A percentile compares a stretch with the other conserved stretches of the same genome.
Conservation (phyloP, 1,140 invertebrate genomes). For the Chymomyza costata region DNA sequence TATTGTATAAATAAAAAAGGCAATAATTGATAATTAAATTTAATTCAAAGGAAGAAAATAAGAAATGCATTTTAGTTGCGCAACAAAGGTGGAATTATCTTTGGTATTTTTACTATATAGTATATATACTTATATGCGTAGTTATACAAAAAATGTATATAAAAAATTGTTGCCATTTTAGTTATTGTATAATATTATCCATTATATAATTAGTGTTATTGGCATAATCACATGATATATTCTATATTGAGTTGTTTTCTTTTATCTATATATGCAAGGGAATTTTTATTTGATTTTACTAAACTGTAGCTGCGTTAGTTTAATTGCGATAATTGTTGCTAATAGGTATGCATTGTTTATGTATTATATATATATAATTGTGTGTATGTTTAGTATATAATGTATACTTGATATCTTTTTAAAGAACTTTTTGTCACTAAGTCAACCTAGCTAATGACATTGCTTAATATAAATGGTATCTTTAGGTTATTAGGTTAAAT, state of each 20-base stretch:
- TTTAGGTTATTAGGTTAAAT: conserved; percentile 50
- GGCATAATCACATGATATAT: conserved; percentile 57
- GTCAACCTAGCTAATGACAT: conserved; percentile 52
- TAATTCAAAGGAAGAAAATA: conserved; percentile 56
- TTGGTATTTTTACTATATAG: conserved; percentile 68
- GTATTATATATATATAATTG: conserved; percentile 4
- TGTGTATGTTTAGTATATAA: conserved; percentile 20
- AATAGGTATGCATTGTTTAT: conserved; percentile 39
- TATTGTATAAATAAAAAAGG: conserved; percentile 64
- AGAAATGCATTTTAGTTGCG: conserved; percentile 68
- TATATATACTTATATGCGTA: conserved; percentile 37
- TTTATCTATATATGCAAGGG: conserved; percentile 7
- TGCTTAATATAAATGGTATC: too few species aligned
- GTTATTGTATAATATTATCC: conserved; percentile 19
- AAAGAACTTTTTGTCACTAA: conserved; percentile 49
- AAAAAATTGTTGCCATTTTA: conserved; percentile 47
- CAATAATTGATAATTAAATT: conserved; percentile 49
- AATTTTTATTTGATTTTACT: conserved; percentile 29
- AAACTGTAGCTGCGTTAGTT: conserved; percentile 35
- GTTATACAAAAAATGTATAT: conserved; percentile 32
- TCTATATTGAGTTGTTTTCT: conserved; percentile 50
- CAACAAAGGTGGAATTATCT: conserved; percentile 72
- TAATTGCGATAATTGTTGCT: conserved; percentile 56
- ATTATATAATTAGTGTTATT: conserved; percentile 35
- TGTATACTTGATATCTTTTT: too few species aligned